A percentile compares a stretch with the other conserved stretches of the same genome.
Conservation (phyloP, 35 echinoderm and acorn worm species). For the Lytechinus variegatus region DNA sequence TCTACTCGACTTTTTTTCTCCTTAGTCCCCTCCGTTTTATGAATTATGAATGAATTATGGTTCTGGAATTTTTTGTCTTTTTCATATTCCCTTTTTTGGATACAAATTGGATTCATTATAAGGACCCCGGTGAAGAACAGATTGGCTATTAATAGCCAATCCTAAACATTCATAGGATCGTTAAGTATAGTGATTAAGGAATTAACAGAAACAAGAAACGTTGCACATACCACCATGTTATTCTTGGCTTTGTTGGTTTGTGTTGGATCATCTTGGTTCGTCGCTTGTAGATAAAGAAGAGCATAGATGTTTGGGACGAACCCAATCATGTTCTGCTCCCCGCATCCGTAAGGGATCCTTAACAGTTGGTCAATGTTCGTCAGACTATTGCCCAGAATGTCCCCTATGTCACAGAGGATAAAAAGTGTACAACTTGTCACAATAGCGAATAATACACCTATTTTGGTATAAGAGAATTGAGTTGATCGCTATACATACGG, state of each 20-base stretch:
- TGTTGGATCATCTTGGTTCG: constrained; percentile 29
- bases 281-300: constrained; percentile 67
- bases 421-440: not conserved
- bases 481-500: too few species aligned
- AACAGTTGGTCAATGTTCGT: constrained; percentile 76
- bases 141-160: too few species aligned
- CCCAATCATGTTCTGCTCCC: constrained; percentile 91
- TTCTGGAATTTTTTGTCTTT: not conserved
- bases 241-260: not conserved
- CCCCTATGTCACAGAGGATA: constrained; percentile 39
- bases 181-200: too few species aligned
- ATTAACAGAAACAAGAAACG: not conserved
- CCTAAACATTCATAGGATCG: too few species aligned
- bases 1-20: not conserved
- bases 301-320: constrained; percentile 88
- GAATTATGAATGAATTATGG: not conserved
- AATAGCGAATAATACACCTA: too few species aligned
- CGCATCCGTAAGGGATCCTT: constrained; percentile 81
- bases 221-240: not conserved
- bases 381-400: constrained; percentile 76
- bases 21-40: too few species aligned
- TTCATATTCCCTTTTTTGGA: not conserved
- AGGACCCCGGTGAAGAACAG: too few species aligned
- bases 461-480: too few species aligned
- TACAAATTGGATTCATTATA: too few species aligned